Evolutionary conservation across 2,113 vertebrate species (phyloP).

Genomic region (Cavia aperea): DNA sequence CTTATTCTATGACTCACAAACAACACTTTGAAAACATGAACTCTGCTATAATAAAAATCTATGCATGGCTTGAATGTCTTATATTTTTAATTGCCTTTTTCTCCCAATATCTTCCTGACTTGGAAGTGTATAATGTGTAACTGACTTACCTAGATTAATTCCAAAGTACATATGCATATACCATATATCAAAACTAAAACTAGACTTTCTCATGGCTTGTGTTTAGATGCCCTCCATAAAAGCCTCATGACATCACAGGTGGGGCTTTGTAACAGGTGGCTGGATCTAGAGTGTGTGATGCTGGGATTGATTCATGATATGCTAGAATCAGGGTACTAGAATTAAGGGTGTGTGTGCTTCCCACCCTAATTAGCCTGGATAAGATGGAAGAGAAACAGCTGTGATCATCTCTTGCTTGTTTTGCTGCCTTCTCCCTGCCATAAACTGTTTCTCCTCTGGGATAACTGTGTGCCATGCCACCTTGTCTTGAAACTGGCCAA

Average conservation of each 20-base stretch:
- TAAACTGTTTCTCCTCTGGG: not conserved
- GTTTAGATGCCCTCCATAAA: not conserved
- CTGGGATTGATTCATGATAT: not conserved
- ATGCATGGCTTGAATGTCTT: not conserved
- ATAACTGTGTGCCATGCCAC: not conserved
- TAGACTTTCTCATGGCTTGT: not conserved
- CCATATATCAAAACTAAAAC: not conserved
- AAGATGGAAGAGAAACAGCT: not conserved
- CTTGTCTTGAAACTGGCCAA: not conserved
- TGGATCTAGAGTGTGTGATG: not conserved
- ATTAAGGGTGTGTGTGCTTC: not conserved
- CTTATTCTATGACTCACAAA: not conserved
- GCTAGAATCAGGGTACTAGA: not conserved
- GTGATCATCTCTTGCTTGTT: not conserved
- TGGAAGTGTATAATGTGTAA: not conserved
- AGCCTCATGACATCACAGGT: not conserved
- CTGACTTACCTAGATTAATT: not conserved
- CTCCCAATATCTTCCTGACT: not conserved
- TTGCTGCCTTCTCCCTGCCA: not conserved
- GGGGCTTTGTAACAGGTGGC: not conserved
- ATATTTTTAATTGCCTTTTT: not conserved
- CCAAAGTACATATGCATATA: not conserved
- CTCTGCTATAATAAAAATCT: not conserved
- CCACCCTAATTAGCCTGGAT: not conserved
- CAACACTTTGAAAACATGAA: not conserved